phyloP scores from a whole-genome alignment of 2,113 vertebrate genomes.

The Nycticryphes semicollaris region DNA sequence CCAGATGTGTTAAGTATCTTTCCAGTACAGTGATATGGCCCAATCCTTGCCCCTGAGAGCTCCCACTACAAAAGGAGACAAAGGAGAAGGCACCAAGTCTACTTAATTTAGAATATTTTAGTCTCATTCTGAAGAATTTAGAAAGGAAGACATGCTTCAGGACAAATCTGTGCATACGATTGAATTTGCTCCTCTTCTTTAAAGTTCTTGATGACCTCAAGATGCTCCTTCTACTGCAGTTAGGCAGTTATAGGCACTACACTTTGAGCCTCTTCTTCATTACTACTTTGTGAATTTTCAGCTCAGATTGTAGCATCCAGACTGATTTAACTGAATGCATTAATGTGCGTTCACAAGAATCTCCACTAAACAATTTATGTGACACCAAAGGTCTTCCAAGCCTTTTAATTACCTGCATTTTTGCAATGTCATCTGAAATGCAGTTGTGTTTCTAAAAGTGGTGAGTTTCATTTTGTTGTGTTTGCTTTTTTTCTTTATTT shows the following conservation, averaged over 20 bases:
- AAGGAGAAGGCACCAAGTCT: neutral
- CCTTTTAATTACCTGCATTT: neutral
- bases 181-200: neutral
- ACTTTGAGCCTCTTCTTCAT: neutral
- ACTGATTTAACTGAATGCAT: neutral
- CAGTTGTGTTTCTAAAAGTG: neutral
- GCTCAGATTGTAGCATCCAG: neutral
- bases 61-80: neutral
- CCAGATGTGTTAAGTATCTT: neutral
- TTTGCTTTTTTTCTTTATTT: neutral
- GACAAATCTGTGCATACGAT: neutral
- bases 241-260: neutral
- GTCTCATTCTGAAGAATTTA: neutral
- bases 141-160: neutral
- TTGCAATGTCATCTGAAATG: neutral
- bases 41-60: neutral
- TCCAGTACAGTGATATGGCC: neutral
- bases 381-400: neutral
- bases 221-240: neutral
- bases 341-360: neutral
- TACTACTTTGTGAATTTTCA: neutral
- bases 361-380: neutral
- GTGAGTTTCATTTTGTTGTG: neutral
- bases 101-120: neutral
- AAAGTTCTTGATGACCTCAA: neutral